These are phyloP conservation scores for Melanostoma scalare DNA, from an alignment of 2,888 invertebrate genomes.

Conservation along the genomic window DNA sequence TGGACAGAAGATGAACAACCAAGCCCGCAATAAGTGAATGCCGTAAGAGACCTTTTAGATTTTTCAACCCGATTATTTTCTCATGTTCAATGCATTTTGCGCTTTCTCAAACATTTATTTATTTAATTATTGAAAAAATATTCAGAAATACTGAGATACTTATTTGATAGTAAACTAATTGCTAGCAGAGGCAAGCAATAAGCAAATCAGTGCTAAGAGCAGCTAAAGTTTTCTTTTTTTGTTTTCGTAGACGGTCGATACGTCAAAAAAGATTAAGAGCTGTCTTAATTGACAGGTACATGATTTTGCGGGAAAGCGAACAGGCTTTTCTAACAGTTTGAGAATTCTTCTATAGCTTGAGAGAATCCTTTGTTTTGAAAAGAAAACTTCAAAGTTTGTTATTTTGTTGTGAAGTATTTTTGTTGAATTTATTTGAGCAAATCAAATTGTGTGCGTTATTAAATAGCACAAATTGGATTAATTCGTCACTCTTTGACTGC, in stretches of 20 bases:
- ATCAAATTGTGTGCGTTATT: too few species aligned
- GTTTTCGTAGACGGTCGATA: slow-evolving; percentile 73
- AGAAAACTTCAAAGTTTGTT: too few species aligned
- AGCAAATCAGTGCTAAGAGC: slow-evolving; percentile 17
- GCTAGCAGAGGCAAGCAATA: neutral
- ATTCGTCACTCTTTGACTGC: too few species aligned
- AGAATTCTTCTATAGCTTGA: neutral
- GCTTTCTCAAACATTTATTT: neutral
- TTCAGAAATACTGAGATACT: slow-evolving; percentile 10
- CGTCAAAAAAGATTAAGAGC: slow-evolving; percentile 66
- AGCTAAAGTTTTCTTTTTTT: slow-evolving; percentile 30
- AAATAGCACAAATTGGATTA: too few species aligned
- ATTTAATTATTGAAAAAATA: neutral
- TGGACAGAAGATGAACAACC: slow-evolving; percentile 3
- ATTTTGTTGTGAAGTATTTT: too few species aligned
- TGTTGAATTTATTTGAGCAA: too few species aligned
- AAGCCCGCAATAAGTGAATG: neutral
- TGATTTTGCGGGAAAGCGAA: slow-evolving; percentile 29
- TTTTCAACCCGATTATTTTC: neutral
- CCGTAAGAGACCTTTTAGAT: neutral
- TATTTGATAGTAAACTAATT: slow-evolving; percentile 5
- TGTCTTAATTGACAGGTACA: slow-evolving; percentile 47
- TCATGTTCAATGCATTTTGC: neutral
- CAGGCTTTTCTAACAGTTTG: slow-evolving; percentile 46
- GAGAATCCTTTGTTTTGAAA: too few species aligned